Percentiles rank a stretch among this genome's conserved stretches.
These are phyloP conservation scores for Lates japonicus DNA, from an alignment of 2,797 vertebrate genomes.

Conservation along the genomic window DNA sequence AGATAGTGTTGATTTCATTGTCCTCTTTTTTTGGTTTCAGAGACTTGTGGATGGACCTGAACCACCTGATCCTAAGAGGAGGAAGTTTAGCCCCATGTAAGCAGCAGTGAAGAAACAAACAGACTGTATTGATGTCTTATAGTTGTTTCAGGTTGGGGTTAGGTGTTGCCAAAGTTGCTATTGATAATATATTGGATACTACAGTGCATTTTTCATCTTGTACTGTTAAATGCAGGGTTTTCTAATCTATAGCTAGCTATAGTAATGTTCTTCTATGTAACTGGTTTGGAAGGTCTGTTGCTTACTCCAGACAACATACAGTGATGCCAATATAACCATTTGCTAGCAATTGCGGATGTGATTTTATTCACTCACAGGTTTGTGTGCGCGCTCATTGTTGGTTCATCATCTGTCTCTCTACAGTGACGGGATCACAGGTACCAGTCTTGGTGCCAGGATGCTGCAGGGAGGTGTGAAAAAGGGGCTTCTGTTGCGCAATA, in stretches of 20 bases:
- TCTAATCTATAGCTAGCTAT: neutral
- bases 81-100: conserved; percentile 87
- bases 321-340: neutral
- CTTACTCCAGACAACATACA: neutral
- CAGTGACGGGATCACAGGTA: conserved; percentile 77
- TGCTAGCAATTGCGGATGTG: neutral
- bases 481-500: conserved; percentile 80
- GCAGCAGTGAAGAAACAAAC: conserved; percentile 27
- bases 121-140: neutral
- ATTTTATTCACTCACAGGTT: neutral
- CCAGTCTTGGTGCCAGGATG: conserved; percentile 82
- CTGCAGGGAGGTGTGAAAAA: conserved; percentile 81
- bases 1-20: neutral
- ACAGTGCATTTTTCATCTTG: neutral
- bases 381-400: neutral
- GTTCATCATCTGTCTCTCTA: conserved; percentile 11
- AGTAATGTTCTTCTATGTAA: neutral
- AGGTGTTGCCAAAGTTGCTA: neutral
- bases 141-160: neutral
- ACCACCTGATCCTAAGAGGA: conserved; percentile 88
- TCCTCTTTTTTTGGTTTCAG: conserved; percentile 61
- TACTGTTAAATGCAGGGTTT: neutral
- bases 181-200: neutral
- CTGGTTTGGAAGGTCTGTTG: neutral
- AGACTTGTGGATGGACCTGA: conserved; percentile 84